Evolutionary conservation across 2,113 vertebrate genomes (phyloP), one percentile per base, ranked within the genome.

Genomic region (Labeo catla): DNA sequence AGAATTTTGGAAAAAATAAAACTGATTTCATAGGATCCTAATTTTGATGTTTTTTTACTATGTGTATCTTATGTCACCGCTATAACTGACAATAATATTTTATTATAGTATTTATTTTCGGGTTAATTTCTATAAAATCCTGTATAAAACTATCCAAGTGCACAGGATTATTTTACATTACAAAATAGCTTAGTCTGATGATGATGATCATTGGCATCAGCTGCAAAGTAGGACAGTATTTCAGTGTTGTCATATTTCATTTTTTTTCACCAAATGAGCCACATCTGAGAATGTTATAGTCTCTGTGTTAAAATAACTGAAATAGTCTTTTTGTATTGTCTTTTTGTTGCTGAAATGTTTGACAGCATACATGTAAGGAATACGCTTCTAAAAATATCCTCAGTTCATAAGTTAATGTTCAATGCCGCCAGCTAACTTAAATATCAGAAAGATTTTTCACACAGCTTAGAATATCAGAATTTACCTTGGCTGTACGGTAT

Each of bases 321-420:
- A 72, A 36, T 19, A 9, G 28, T 6, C 28, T 68, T 68, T 68
- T 70, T 39, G 39, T 39, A 39, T n/a, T 61, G 4, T 28, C 4
- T 39, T 4, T 21, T n/a, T 15, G 13, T 3, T 47, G 43, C 23
- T 28, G 11, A 13, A 39, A n/a, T 43, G 47, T 5, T 74, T 49
- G 72, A 74, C 72, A 15, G n/a, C 45, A 7, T 47, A 1, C 19
- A 11, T 73, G 19, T 47, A n/a, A 73, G 43, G 6, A 49, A 7
- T 74, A 6, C n/a, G 6, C 72, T 49, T 74, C 72, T 74, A 74
- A 74, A 49, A 74, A 74, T 74, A 74, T 74, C 72, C 72, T 74
- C 45, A 47, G 21, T 74, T 74, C 45, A 49, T 47, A 47, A 49
- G 72, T 23, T 74, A 23, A 23, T 49, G 21, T 74, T 74, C 21